Base-by-base conservation (phyloP, 2,888 invertebrate genomes). In the Ischnus inquisitorius region DNA sequence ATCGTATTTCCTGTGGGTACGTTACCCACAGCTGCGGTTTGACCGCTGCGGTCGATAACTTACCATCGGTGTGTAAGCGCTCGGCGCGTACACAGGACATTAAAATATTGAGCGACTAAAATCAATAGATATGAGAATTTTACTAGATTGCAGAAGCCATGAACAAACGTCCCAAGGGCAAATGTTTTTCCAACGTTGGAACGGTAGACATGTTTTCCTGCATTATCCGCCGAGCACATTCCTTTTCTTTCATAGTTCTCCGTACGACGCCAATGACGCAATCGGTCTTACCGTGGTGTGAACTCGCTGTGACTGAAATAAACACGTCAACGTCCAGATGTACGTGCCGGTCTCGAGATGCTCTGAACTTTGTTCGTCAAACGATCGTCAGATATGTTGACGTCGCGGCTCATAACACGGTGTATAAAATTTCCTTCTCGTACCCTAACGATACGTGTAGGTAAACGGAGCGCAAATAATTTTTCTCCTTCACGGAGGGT, bases 391-490 rank as follows among this genome's bases (percentile, higher is more conserved):
- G 85, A 46, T 79, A 87, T 87, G 86, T 39, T 85, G 48, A 76
- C n/a, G 22, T 65, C 39, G 19, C 57, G 34, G 10, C 12, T 46
- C 10, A 43, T 81, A 12, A 67, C 68, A 14, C 78, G 68, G 60
- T 65, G 74, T 8, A 46, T 87, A 1, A 83, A 81, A 19, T 67
- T 57, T 41, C 25, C 79, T 0, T 60, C 74, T 51, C 65, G 76
- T n/a, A 71, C 57, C 22, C 22, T 81, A 6, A 65, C 57, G 14
- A 60, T 71, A 19, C 85, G 85, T 46, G 88, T 88, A 86, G 62
- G 85, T 85, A 57, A 60, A 67, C 16, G 14, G n/a, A 22, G 2
- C 0, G 5, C 25, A 60, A n/a, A 22, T 54, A 22, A 5, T 54
- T 34, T 28, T 4, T 16, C 28, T n/a, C 4, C 14, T 54, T 54